Percentiles rank a stretch among this genome's conserved stretches.
phyloP scores from a whole-genome alignment of 2,113 vertebrate species.

The Gymnocephalus cernua region DNA sequence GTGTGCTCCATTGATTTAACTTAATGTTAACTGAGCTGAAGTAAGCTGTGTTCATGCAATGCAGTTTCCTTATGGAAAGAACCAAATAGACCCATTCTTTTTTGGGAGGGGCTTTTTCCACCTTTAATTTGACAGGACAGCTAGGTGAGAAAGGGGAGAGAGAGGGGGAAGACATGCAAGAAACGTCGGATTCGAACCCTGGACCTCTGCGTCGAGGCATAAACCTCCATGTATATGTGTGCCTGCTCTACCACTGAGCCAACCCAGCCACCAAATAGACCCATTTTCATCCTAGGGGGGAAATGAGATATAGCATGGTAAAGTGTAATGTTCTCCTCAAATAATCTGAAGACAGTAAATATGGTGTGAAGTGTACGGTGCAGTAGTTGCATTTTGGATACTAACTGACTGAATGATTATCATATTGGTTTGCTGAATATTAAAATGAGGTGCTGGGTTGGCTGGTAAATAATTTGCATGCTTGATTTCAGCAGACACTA shows the following conservation, averaged over 20 bases:
- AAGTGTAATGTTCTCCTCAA: neutral
- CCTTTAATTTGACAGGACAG: too few species aligned
- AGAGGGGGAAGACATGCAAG: too few species aligned
- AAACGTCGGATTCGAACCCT: too few species aligned
- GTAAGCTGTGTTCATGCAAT: conserved; percentile 19
- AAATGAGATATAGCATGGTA: neutral
- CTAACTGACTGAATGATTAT: neutral
- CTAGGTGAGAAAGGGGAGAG: too few species aligned
- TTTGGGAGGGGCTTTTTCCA: too few species aligned
- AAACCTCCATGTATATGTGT: too few species aligned
- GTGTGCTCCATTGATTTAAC: conserved; percentile 38
- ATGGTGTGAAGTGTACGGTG: neutral
- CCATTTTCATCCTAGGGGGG: neutral
- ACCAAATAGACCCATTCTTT: neutral
- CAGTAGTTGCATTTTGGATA: neutral
- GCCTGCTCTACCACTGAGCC: too few species aligned
- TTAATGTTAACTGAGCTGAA: conserved; percentile 39
- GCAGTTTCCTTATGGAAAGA: conserved; percentile 9
- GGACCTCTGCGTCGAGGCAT: too few species aligned
- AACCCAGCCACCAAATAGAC: neutral
- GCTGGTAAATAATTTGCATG: neutral
- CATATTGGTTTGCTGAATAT: neutral
- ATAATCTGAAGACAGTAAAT: neutral
- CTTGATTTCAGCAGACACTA: neutral
- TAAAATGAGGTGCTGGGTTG: neutral